Evolutionary conservation across 2,888 invertebrate genomes (phyloP).

Genomic region (Chaetogeoica ovagalla): DNA sequence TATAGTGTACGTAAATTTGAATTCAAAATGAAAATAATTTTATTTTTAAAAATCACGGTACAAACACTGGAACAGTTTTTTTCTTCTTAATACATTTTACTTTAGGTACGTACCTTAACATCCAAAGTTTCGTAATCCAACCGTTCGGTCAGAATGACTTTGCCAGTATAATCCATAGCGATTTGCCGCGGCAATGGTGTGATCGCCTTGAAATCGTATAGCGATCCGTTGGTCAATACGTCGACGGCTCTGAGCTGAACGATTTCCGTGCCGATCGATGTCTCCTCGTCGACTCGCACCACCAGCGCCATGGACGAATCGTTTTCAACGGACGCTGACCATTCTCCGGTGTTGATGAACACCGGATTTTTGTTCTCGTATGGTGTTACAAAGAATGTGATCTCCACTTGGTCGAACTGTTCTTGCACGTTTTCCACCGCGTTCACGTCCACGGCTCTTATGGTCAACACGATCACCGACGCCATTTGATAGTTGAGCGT

Average conservation of each 20-base stretch:
- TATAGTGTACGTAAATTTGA: too few relatives aligned
- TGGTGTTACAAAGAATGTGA: conserved; percentile 77
- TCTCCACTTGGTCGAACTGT: conserved; percentile 70
- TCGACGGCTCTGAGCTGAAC: conserved; percentile 73
- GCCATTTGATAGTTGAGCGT: conserved; percentile 73
- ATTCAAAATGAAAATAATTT: too few relatives aligned
- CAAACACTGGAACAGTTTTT: too few relatives aligned
- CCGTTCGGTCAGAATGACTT: conserved; percentile 72
- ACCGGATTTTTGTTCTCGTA: conserved; percentile 76
- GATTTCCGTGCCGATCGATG: conserved; percentile 73
- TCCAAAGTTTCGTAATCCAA: conserved; percentile 77
- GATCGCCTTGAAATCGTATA: conserved; percentile 55
- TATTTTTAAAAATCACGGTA: too few relatives aligned
- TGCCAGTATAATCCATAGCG: conserved; percentile 62
- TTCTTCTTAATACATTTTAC: neutral
- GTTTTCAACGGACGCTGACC: conserved; percentile 71
- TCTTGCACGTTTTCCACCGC: conserved; percentile 69
- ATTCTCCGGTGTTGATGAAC: conserved; percentile 72
- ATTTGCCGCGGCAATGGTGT: conserved; percentile 56
- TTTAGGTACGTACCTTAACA: neutral
- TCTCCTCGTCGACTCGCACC: conserved; percentile 74
- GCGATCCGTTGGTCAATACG: conserved; percentile 56
- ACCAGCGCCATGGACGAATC: conserved; percentile 68
- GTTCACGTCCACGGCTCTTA: conserved; percentile 72
- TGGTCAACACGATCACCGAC: conserved; percentile 73